These are phyloP conservation scores for Catalaphyllia jardinei DNA, from an alignment of 64 coral and sea anemone species.

Conservation along the genomic window DNA sequence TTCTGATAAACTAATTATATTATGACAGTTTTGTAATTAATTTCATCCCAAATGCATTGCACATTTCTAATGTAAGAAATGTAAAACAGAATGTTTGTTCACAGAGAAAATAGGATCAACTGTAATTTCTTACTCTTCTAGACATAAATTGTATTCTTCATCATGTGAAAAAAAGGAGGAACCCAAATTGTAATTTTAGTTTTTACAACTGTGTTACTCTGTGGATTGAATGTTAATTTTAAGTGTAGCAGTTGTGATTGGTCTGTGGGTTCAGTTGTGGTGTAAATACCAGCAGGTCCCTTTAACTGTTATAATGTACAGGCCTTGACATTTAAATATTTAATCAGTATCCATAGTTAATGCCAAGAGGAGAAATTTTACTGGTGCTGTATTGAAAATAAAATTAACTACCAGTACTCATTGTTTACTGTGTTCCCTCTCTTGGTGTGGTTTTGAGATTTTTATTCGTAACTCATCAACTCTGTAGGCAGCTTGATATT, in stretches of 20 bases:
- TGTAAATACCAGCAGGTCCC: constrained; percentile 13
- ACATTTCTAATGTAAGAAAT: no score
- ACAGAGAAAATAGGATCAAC: no score
- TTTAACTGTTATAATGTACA: neutral
- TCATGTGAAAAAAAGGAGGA: no score
- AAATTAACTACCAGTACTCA: constrained; percentile 6
- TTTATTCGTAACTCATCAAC: neutral
- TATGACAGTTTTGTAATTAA: no score
- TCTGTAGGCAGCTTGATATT: neutral
- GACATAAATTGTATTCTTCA: no score
- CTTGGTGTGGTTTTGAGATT: neutral
- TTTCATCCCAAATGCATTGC: no score
- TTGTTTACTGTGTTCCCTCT: neutral
- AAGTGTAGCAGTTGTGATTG: neutral
- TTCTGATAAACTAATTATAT: no score
- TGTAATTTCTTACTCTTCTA: no score
- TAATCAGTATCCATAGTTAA: constrained; percentile 2
- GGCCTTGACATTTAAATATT: constrained; percentile 14
- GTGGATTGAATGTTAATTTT: no score
- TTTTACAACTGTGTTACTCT: no score
- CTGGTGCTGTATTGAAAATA: neutral
- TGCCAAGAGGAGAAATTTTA: neutral
- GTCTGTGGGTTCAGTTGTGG: constrained; percentile 5
- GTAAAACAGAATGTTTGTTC: no score
- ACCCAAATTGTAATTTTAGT: no score